phyloP scores from a whole-genome alignment of 2,888 invertebrate species.

The Diarsia rubi region DNA sequence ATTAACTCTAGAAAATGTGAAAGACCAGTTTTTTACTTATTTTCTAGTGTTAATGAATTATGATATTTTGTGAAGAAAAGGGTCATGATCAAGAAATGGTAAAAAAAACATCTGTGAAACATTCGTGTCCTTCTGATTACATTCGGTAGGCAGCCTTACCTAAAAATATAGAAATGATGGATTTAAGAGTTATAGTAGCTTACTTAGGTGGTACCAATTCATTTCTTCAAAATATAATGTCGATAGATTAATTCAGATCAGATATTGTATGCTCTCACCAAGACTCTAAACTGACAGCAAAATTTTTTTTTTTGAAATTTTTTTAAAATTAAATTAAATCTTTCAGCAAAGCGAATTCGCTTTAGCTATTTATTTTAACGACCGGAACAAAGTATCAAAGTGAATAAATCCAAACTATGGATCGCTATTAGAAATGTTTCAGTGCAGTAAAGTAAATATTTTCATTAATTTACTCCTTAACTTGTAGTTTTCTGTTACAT shows the following conservation, averaged over 20 bases:
- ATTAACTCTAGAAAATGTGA: too few relatives aligned
- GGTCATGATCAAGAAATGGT: not conserved
- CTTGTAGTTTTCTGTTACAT: slow-evolving; percentile 14
- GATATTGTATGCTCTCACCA: not conserved
- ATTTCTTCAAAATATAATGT: not conserved
- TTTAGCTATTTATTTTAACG: slow-evolving; percentile 12
- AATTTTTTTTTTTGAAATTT: not conserved
- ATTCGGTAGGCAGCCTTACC: not conserved
- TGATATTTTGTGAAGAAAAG: not conserved
- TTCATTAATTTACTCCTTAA: slow-evolving; percentile 33
- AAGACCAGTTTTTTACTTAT: too few relatives aligned
- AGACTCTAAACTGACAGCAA: not conserved
- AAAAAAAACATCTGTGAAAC: not conserved
- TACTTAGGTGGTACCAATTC: not conserved
- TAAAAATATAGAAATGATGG: not conserved
- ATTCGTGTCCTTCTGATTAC: not conserved
- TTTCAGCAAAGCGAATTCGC: not conserved
- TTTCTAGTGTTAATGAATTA: not conserved
- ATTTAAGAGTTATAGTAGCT: not conserved
- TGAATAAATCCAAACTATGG: slow-evolving; percentile 22
- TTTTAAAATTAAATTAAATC: slow-evolving; percentile 2
- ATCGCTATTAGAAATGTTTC: slow-evolving; percentile 3
- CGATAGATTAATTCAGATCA: not conserved
- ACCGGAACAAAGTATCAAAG: slow-evolving; percentile 10
- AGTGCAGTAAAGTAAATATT: slow-evolving; percentile 13